phyloP scores from a whole-genome alignment of 2,797 vertebrate genomes.

The Botia kubotai region DNA sequence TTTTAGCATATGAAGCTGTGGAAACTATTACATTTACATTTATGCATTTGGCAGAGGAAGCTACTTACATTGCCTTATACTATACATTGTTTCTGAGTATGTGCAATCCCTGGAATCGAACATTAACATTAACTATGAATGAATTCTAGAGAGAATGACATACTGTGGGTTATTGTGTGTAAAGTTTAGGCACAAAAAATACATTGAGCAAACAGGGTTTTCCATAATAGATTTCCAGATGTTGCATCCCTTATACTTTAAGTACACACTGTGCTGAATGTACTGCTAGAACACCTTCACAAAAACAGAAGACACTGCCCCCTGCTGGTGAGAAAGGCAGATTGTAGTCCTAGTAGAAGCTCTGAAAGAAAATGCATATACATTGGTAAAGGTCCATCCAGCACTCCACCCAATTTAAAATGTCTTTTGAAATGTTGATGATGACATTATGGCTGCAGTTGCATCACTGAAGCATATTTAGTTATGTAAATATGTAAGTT shows the following conservation, averaged over 20 bases:
- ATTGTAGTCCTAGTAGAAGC: neutral
- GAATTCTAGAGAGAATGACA: neutral
- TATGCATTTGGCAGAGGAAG: too few relatives aligned
- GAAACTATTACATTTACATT: neutral
- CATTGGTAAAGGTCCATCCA: neutral
- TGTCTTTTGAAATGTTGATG: neutral
- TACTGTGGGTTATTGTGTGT: neutral
- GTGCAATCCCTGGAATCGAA: too few relatives aligned
- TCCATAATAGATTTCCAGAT: neutral
- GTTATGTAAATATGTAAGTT: too few relatives aligned
- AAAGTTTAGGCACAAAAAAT: neutral
- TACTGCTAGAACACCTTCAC: neutral
- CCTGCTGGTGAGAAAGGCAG: constrained; percentile 50
- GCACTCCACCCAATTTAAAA: neutral
- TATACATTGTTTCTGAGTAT: too few relatives aligned
- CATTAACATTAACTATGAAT: neutral
- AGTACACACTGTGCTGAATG: neutral
- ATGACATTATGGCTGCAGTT: neutral
- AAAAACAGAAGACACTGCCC: constrained; percentile 41
- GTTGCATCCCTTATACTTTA: neutral
- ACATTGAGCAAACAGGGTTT: neutral
- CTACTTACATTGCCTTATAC: too few relatives aligned
- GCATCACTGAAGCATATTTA: neutral
- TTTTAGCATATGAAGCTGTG: neutral
- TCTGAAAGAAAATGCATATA: neutral